A percentile compares a stretch with the other conserved stretches of the same genome.
Conservation (phyloP, 2,888 invertebrate genomes). For the Sinotaia quadrata region DNA sequence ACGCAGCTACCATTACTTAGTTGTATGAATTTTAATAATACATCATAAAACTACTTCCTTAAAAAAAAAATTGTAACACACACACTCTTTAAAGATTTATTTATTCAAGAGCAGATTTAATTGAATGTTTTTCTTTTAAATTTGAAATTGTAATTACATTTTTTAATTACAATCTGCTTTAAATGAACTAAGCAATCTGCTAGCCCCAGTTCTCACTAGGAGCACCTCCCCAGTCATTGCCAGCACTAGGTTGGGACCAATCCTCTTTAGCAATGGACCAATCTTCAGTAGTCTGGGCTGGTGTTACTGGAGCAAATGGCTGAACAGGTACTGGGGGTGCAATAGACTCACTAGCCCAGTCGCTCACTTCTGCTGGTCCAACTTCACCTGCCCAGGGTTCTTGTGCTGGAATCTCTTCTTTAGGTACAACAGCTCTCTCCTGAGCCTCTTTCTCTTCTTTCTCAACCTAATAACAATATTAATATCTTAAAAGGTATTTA, state of each 20-base stretch:
- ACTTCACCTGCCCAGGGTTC: constrained; percentile 57
- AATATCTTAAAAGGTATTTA: no score
- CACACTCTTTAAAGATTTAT: no score
- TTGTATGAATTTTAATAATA: no score
- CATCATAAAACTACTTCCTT: no score
- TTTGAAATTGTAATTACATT: no score
- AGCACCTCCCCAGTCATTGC: constrained; percentile 58
- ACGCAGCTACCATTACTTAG: no score
- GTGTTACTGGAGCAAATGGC: constrained; percentile 32
- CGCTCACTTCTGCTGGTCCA: constrained; percentile 52
- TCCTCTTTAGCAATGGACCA: constrained; percentile 46
- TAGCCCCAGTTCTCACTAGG: constrained; percentile 59
- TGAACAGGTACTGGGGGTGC: constrained; percentile 46
- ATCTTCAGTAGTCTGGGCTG: constrained; percentile 36
- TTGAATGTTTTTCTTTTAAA: no score
- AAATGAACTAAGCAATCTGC: no score
- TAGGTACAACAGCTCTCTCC: constrained; percentile 52
- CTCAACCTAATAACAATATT: constrained; percentile 79
- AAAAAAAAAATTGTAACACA: no score
- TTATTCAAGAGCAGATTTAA: no score
- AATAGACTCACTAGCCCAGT: constrained; percentile 66
- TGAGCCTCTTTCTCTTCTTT: constrained; percentile 86
- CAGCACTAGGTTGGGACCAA: constrained; percentile 55
- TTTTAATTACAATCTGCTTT: no score
- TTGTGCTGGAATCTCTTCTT: constrained; percentile 45